Base-by-base conservation (phyloP, 2,888 invertebrate species). In the Agrochola lota region DNA sequence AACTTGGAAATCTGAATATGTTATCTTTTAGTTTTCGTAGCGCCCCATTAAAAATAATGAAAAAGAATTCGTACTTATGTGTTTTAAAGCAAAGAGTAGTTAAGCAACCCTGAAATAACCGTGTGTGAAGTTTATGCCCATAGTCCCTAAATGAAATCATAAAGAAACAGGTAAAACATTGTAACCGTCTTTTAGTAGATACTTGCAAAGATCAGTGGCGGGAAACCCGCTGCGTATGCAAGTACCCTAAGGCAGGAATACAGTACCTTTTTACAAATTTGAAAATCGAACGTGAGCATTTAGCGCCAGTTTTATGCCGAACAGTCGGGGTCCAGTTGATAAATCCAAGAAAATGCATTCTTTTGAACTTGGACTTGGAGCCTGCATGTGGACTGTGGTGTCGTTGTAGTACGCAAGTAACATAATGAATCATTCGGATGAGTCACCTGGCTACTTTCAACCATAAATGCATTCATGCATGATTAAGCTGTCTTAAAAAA, bases 401-500 rank as follows among this genome's bases (percentile, higher is more conserved):
- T 62, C 23, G 55, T 62, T 62, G 23, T 62, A 7, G 11, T 23
- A 43, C 9, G 30, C 20, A 49, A 72, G 30, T 30, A 52, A 49
- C 8, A 20, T 67, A 78, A 77, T n/a, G 3, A 52, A 59, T 59
- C 73, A 74, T n/a, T 17, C 7, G 0, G 1, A 66, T 73, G 26
- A 81, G 17, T 57, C 46, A 74, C 15, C 26, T 67, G 46, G 66
- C 26, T 55, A 52, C 49, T 74, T 67, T 67, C 35, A 74, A 40
- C 6, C 26, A 4, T 74, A 59, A 59, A 52, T 59, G 35, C n/a
- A 17, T 35, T 8, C 26, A 52, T 26, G n/a, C 26, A 49, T 9
- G 20, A 46, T 26, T 35, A 63, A 35, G 17, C 17, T 7, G 55
- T 46, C 23, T 26, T 60, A 60, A 67, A 81, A 69, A 80, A 20